Percentiles rank a stretch among this genome's conserved stretches.
These are phyloP conservation scores for Spinus pinus DNA, from an alignment of 2,797 vertebrate species.

Conservation along the genomic window DNA sequence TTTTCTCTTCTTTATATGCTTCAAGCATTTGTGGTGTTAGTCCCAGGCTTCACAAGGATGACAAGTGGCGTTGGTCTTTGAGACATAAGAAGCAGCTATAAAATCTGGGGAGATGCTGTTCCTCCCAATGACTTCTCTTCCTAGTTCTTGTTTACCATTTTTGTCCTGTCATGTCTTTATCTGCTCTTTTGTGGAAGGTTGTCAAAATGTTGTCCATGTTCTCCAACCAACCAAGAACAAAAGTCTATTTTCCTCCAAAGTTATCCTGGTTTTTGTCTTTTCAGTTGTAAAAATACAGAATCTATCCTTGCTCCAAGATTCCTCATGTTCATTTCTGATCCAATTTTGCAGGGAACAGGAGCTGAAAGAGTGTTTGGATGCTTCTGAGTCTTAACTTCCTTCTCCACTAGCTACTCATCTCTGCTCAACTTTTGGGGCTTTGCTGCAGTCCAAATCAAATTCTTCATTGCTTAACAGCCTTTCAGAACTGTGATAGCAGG, in stretches of 20 bases:
- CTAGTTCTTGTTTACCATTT: neutral
- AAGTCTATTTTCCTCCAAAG: neutral
- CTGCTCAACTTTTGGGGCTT: neutral
- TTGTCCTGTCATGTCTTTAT: neutral
- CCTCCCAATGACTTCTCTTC: neutral
- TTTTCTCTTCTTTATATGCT: neutral
- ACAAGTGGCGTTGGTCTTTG: neutral
- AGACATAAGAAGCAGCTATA: neutral
- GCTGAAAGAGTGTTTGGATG: neutral
- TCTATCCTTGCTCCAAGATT: neutral
- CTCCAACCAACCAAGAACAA: neutral
- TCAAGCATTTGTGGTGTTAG: neutral
- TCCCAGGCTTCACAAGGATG: neutral
- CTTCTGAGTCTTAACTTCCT: rapidly evolving
- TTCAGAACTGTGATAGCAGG: neutral
- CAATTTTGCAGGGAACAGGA: neutral
- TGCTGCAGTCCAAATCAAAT: neutral
- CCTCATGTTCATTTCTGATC: neutral
- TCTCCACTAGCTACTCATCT: neutral
- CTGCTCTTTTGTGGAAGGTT: neutral
- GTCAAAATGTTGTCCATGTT: neutral
- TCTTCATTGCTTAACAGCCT: neutral
- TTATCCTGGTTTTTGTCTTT: neutral
- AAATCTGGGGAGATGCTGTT: neutral
- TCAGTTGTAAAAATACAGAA: neutral